These are phyloP conservation scores for Syngnathus scovelli DNA, from an alignment of 2,113 vertebrate genomes.

Conservation along the genomic window DNA sequence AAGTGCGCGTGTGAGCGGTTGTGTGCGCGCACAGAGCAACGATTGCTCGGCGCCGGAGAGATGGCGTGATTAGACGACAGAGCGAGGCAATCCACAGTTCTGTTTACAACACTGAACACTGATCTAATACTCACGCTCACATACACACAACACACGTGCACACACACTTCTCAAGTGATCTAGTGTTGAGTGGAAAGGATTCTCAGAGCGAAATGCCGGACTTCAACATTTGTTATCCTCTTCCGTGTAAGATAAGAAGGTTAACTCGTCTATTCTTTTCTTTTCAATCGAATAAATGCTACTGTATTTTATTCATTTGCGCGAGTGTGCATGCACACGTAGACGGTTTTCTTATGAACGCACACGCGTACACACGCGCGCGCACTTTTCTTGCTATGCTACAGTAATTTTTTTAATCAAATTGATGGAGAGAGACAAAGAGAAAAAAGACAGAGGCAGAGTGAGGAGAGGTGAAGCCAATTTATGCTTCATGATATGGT, in stretches of 20 bases:
- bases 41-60: slow-evolving; percentile 66
- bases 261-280: slow-evolving; percentile 5
- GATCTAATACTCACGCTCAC: slow-evolving; percentile 52
- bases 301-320: slow-evolving; percentile 1
- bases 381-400: slow-evolving; percentile 86
- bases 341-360: slow-evolving; percentile 61
- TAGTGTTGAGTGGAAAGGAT: slow-evolving; percentile 51
- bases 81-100: slow-evolving; percentile 66
- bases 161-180: slow-evolving; percentile 49
- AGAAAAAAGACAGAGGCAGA: slow-evolving; percentile 83
- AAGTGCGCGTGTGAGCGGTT: slow-evolving; percentile 9
- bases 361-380: slow-evolving; percentile 78
- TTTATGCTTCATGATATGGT: slow-evolving; percentile 99
- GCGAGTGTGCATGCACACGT: background rate
- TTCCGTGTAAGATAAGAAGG: slow-evolving; percentile 19
- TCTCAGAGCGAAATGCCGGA: slow-evolving; percentile 61
- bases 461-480: slow-evolving; percentile 80
- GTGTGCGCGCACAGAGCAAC: slow-evolving; percentile 44
- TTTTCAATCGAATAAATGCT: slow-evolving; percentile 5
- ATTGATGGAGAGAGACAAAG: slow-evolving; percentile 90
- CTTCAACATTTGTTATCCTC: slow-evolving; percentile 49
- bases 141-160: background rate
- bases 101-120: slow-evolving; percentile 60
- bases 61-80: slow-evolving; percentile 70
- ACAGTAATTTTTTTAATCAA: slow-evolving; percentile 99